These are phyloP conservation scores for Temnopleurus reevesii DNA, from an alignment of 53 echinoderm and acorn worm species.

Conservation along the genomic window DNA sequence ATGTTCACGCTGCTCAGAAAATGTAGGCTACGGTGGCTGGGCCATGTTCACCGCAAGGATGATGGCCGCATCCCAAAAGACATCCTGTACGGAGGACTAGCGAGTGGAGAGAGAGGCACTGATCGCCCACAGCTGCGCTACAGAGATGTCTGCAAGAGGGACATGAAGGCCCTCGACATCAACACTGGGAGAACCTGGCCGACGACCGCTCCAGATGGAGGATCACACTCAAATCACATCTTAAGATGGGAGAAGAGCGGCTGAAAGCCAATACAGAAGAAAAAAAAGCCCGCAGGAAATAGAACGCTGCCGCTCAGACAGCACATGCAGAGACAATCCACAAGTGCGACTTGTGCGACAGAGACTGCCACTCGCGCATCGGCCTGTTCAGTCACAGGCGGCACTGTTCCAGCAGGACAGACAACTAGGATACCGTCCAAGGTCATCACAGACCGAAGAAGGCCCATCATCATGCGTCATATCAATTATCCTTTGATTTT, in stretches of 20 bases:
- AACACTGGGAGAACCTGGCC: slow-evolving; percentile 58
- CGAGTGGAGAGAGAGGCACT: slow-evolving; percentile 14
- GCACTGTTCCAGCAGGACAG: slow-evolving; percentile 40
- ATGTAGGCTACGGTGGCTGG: slow-evolving; percentile 55
- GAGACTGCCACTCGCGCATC: slow-evolving; percentile 51
- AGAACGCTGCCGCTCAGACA: background rate
- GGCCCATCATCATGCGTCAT: too few species aligned
- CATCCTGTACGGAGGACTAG: slow-evolving; percentile 60
- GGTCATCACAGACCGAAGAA: too few species aligned
- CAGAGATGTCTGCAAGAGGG: slow-evolving; percentile 62
- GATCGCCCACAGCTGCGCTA: slow-evolving; percentile 59
- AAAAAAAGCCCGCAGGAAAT: slow-evolving; percentile 23
- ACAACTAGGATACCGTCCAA: too few species aligned
- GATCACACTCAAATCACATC: background rate
- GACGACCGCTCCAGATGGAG: slow-evolving; percentile 26
- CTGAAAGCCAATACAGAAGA: slow-evolving; percentile 11
- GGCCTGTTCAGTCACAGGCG: slow-evolving; percentile 40
- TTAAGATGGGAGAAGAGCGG: slow-evolving; percentile 47
- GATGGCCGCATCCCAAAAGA: slow-evolving; percentile 67
- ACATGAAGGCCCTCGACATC: slow-evolving; percentile 61
- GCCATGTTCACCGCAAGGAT: slow-evolving; percentile 63
- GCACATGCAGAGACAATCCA: background rate
- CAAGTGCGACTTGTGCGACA: slow-evolving; percentile 34
- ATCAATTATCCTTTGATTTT: too few species aligned
- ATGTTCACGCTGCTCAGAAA: slow-evolving; percentile 45